Evolutionary conservation across 2,888 invertebrate genomes (phyloP).

Genomic region (Parapristionchus giblindavisi): DNA sequence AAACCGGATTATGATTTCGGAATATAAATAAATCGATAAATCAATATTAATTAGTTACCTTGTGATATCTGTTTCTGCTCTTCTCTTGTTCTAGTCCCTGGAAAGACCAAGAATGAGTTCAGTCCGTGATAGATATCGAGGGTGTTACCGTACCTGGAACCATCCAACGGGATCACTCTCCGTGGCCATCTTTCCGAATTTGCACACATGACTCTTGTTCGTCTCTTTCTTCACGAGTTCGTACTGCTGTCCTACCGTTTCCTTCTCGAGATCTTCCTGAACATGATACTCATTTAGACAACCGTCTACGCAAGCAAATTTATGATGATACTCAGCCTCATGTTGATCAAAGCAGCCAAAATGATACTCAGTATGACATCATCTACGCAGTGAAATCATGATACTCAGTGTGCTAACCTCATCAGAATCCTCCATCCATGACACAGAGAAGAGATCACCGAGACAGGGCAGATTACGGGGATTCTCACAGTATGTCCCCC

Average conservation of each 20-base stretch:
- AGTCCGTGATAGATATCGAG: too few relatives aligned
- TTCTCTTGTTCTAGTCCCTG: neutral
- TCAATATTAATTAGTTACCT: neutral
- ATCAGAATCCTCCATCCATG: constrained; percentile 77
- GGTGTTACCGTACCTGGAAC: constrained; percentile 69
- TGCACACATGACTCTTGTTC: constrained; percentile 73
- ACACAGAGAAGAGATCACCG: constrained; percentile 77
- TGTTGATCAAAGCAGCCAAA: neutral
- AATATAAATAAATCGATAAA: neutral
- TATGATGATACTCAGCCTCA: neutral
- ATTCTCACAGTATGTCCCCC: constrained; percentile 76
- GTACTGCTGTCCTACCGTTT: constrained; percentile 74
- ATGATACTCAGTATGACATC: neutral
- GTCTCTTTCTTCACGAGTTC: constrained; percentile 74
- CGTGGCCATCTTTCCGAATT: constrained; percentile 74
- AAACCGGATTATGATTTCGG: constrained; percentile 27
- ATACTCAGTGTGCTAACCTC: too few relatives aligned
- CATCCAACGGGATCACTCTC: constrained; percentile 67
- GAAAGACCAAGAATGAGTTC: constrained; percentile 18
- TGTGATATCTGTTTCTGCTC: neutral
- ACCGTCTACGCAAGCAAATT: neutral
- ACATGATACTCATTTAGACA: neutral
- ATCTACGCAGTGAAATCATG: neutral
- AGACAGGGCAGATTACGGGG: constrained; percentile 70
- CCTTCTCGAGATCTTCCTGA: constrained; percentile 73